Conservation (phyloP, 2,888 invertebrate genomes). For the Pseudococcus longispinus region DNA sequence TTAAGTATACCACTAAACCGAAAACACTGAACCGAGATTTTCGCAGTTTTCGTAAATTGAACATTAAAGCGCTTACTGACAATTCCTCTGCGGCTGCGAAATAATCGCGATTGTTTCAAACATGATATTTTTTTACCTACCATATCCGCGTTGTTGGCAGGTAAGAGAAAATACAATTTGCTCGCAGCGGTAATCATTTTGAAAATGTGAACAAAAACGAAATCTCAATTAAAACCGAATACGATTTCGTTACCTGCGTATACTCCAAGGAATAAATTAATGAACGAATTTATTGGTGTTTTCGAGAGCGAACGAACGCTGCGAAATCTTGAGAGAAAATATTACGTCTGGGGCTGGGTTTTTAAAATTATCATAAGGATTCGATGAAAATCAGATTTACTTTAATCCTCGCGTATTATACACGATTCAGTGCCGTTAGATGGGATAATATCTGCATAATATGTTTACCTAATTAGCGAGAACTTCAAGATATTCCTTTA, state of each 20-base stretch:
- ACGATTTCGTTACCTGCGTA: background rate
- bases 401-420: background rate
- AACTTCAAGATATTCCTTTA: constrained; percentile 15
- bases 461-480: constrained; percentile 18
- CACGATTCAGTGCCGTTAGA: background rate
- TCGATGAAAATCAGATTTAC: constrained; percentile 3
- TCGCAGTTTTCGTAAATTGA: background rate
- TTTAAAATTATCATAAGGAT: background rate
- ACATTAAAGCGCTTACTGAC: background rate
- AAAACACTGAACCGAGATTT: background rate
- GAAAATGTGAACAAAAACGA: background rate
- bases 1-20: background rate
- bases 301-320: background rate
- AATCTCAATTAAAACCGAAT: background rate
- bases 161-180: background rate
- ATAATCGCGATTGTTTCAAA: background rate
- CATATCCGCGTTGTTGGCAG: background rate
- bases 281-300: background rate
- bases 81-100: background rate
- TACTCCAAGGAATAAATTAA: background rate
- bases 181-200: background rate
- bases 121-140: background rate
- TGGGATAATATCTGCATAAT: background rate
- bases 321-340: background rate
- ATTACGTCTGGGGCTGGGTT: background rate